Evolutionary conservation across 2,888 invertebrate genomes (phyloP).

Genomic region (Aproaerema taeniolella): DNA sequence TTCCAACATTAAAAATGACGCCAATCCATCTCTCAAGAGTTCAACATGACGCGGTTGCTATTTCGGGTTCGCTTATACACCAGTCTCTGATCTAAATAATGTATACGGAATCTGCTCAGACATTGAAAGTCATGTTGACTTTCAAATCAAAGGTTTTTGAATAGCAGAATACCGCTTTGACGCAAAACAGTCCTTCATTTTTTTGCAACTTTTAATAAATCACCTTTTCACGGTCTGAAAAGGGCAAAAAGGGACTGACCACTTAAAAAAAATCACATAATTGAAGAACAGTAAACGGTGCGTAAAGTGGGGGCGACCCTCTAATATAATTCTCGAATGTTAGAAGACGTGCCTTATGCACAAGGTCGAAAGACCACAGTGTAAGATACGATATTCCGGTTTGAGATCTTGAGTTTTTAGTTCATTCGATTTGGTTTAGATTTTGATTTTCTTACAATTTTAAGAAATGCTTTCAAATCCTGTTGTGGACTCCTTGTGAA

Average conservation of each 20-base stretch:
- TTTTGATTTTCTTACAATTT: too few relatives aligned
- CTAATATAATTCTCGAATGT: constrained; percentile 46
- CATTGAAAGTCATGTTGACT: not conserved
- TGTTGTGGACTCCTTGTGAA: too few relatives aligned
- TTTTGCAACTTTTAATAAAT: constrained; percentile 46
- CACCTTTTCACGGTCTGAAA: constrained; percentile 26
- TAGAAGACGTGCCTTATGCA: constrained; percentile 48
- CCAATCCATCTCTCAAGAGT: not conserved
- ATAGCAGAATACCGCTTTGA: not conserved
- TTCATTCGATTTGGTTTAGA: too few relatives aligned
- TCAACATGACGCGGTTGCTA: not conserved
- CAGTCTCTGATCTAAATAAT: too few relatives aligned
- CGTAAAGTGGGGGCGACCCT: constrained; percentile 60
- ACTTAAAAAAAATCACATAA: constrained; percentile 75
- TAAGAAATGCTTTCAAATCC: too few relatives aligned
- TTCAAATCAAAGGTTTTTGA: not conserved
- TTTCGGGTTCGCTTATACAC: not conserved
- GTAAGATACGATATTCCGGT: too few relatives aligned
- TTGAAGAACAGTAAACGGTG: constrained; percentile 74
- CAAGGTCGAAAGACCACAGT: too few relatives aligned
- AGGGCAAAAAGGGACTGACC: constrained; percentile 56
- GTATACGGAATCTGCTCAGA: not conserved
- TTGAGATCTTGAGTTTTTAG: too few relatives aligned
- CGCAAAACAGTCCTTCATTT: constrained; percentile 23
- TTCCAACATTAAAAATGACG: not conserved